A percentile compares a stretch with the other conserved stretches of the same genome.
Conservation (phyloP, 35 echinoderm and acorn worm species). For the Anneissia japonica region DNA sequence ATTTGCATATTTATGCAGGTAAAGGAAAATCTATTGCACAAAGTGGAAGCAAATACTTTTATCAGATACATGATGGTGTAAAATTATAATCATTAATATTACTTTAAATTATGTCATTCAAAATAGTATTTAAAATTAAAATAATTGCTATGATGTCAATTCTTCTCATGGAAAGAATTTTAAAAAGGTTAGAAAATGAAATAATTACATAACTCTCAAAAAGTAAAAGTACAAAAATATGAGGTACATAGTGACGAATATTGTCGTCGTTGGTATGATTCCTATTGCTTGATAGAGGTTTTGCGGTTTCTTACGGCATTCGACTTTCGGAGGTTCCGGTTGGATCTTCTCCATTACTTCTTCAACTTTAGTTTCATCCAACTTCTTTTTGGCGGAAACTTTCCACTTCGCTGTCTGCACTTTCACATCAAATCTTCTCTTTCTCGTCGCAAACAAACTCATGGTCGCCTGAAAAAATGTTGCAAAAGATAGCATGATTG, state of each 20-base stretch:
- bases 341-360: neutral
- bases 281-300: neutral
- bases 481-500: no score
- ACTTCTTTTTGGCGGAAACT: neutral
- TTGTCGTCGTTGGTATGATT: neutral
- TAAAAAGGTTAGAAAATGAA: no score
- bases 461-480: neutral
- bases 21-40: neutral
- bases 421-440: neutral
- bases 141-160: no score
- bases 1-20: neutral
- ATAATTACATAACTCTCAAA: neutral
- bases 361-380: neutral
- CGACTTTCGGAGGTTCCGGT: neutral
- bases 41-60: neutral
- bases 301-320: neutral
- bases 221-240: neutral
- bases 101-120: neutral
- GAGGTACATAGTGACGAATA: neutral
- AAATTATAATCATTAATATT: neutral
- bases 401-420: neutral
- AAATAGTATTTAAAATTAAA: no score
- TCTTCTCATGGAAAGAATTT: no score
- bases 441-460: neutral
- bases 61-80: neutral